Base-by-base conservation (phyloP, 2,113 vertebrate species). In the Cettia cetti region DNA sequence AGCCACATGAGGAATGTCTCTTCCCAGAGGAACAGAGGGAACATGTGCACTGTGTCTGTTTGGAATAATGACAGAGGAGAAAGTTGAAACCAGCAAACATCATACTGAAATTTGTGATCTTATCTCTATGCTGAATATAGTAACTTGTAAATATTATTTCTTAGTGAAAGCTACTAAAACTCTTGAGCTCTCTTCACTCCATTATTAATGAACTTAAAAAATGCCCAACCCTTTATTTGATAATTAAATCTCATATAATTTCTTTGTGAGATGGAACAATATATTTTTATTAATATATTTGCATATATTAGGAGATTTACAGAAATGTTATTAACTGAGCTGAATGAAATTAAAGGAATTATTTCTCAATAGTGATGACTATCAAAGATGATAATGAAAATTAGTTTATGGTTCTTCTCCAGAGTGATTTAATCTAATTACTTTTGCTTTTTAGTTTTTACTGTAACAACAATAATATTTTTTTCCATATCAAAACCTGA, bases 171-270 rank as follows among this genome's bases (percentile, higher is more conserved):
- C 3, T 61, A n/a, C 2, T 33, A 68, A 86, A 69, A 52, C 1
- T 10, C 27, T 81, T 59, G 7, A 4, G 44, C 11, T 72, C 76
- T 82, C 13, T 93, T 87, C 6, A 16, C 6, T 86, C 20, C n/a
- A 19, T 15, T 86, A 84, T 77, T 72, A 86, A 69, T 40, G 49
- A 69, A 31, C 31, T 59, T 74, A 3, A 24, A 53, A 56, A 69
- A 42, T 44, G 2, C 3, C 37, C 27, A 31, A 7, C 1, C 3
- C 6, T 69, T 50, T 24, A 31, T 33, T 23, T 1, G 3, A 11
- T 57, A 64, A 64, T 17, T 63, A 13, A 88, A 91, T 10, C 2
- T 60, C 52, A 45, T 2, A 18, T 42, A 88, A 71, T 86, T 72
- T 9, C 39, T 79, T 7, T 40, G 3, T 61, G 26, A 68, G 33